phyloP scores from a whole-genome alignment of 2,888 invertebrate genomes.

The Leptinotarsa juncta region DNA sequence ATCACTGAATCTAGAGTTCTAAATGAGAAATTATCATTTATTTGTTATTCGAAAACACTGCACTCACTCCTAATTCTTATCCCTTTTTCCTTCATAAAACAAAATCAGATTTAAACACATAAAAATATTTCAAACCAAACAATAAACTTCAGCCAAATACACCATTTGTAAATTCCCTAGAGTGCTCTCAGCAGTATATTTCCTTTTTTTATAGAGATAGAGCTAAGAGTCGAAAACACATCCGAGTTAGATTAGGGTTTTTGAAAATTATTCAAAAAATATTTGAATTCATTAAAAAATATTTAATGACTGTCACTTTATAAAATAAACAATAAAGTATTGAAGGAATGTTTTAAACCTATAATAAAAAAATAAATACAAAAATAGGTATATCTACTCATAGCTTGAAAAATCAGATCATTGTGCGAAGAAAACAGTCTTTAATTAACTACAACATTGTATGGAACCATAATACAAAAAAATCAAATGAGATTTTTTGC shows the following conservation, averaged over 20 bases:
- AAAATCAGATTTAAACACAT: no score
- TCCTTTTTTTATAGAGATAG: no score
- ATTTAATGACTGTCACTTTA: conserved; percentile 49
- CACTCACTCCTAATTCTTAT: no score
- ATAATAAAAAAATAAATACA: conserved; percentile 51
- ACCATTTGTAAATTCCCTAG: no score
- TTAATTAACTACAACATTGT: conserved; percentile 29
- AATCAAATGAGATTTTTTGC: conserved; percentile 14
- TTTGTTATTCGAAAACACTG: no score
- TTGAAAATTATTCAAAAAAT: not conserved
- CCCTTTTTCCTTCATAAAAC: no score
- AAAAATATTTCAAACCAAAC: no score
- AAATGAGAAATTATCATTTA: no score
- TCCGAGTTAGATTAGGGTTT: not conserved
- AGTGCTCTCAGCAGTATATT: no score
- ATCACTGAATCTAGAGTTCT: no score
- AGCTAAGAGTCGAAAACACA: no score
- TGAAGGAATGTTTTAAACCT: conserved; percentile 49
- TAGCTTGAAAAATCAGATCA: conserved; percentile 42
- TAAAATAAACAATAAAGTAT: conserved; percentile 46
- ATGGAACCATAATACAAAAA: conserved; percentile 10
- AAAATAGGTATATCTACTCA: conserved; percentile 46
- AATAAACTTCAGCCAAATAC: no score
- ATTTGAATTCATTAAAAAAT: conserved; percentile 44
- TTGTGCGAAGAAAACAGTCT: conserved; percentile 44